A percentile compares a stretch with the other conserved stretches of the same genome.
Conservation (phyloP, 1,140 invertebrate species). For the Dreissena rostriformis region DNA sequence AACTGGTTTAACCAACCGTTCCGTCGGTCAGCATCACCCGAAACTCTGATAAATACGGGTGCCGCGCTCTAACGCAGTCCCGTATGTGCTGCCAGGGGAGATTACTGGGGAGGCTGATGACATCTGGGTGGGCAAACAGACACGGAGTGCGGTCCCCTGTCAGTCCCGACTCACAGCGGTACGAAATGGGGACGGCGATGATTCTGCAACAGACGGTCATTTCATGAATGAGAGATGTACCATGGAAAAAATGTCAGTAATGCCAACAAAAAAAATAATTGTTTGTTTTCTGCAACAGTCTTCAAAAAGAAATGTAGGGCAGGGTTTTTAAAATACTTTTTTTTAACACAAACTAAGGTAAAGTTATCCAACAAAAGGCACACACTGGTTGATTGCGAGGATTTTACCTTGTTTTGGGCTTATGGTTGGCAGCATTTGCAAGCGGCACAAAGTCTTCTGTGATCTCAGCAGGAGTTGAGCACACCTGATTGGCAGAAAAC, state of each 20-base stretch:
- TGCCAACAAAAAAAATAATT: too few relatives aligned
- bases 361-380: too few relatives aligned
- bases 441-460: conserved; percentile 82
- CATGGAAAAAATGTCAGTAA: neutral
- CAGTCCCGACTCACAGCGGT: conserved; percentile 82
- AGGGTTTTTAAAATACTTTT: too few relatives aligned
- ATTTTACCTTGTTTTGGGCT: conserved; percentile 80
- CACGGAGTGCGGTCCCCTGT: conserved; percentile 66
- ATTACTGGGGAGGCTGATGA: conserved; percentile 84
- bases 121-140: conserved; percentile 85
- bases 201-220: conserved; percentile 72
- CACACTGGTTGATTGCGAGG: neutral
- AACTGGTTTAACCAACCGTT: conserved; percentile 70
- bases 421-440: conserved; percentile 76
- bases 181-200: conserved; percentile 84
- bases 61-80: conserved; percentile 82
- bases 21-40: conserved; percentile 79
- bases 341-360: too few relatives aligned
- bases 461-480: conserved; percentile 81
- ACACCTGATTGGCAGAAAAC: conserved; percentile 71
- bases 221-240: too few relatives aligned
- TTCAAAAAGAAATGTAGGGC: too few relatives aligned
- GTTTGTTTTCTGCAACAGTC: too few relatives aligned
- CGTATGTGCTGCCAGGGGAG: conserved; percentile 83
- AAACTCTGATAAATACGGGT: conserved; percentile 82